Evolutionary conservation across 2,888 invertebrate genomes (phyloP).

Genomic region (Ommatoiulus sabulosus): DNA sequence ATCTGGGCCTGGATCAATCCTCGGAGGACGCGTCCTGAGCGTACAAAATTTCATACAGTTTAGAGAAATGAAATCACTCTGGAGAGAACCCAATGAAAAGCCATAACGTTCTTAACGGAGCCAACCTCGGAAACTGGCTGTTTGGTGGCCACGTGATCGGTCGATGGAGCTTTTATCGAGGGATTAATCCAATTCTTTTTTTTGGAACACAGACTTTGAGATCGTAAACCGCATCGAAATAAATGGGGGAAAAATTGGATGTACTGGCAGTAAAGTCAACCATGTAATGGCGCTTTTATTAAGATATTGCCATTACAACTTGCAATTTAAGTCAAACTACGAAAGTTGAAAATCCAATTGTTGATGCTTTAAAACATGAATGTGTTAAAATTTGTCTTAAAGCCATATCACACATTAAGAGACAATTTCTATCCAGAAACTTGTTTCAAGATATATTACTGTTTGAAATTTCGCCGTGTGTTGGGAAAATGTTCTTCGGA

Average conservation of each 20-base stretch:
- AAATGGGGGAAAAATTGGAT: no score
- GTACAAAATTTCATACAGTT: conserved; percentile 7
- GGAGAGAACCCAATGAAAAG: neutral
- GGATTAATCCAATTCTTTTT: neutral
- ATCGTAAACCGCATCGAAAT: neutral
- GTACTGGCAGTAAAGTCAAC: no score
- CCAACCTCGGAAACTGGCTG: neutral
- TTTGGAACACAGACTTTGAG: neutral
- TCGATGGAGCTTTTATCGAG: neutral
- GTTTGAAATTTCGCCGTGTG: no score
- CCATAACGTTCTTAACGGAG: neutral
- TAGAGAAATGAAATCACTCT: neutral
- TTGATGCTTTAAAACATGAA: no score
- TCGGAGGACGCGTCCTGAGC: neutral
- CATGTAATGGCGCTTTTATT: neutral
- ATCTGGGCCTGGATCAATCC: conserved; percentile 1
- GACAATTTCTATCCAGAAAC: no score
- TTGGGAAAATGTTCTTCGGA: no score
- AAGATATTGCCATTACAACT: neutral
- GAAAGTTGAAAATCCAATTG: no score
- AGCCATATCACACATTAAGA: no score
- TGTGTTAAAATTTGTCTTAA: no score
- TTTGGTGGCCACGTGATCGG: neutral
- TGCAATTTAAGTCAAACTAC: no score
- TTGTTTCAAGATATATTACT: no score